Base-by-base conservation (phyloP, 1,140 invertebrate species). In the Drosophila novamexicana region DNA sequence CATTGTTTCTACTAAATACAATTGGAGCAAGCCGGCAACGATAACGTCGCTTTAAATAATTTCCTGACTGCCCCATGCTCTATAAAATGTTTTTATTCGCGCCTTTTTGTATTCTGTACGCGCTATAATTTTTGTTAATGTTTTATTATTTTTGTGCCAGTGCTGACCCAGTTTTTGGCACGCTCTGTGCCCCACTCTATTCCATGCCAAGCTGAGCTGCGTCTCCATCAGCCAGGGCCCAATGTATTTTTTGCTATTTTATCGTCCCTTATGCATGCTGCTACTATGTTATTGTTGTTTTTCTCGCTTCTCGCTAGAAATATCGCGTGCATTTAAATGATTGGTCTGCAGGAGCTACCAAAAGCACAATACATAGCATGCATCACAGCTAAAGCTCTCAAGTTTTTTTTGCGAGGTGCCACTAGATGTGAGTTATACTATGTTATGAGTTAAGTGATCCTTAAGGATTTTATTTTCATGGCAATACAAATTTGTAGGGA, bases 281-380 rank as follows among this genome's bases (percentile, higher is more conserved):
- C 47, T 78, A 62, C 49, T 72, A 64, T 68, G 84, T 83, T 74
- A 79, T 75, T 82, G 65, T 79, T 65, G 58, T 53, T 59, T 40
- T 58, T 57, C 53, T 64, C 44, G 56, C 49, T 58, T 29, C 22
- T 29, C 22, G n/a, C 56, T 58, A 58, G 56, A 77, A 74, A 85
- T 79, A 89, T 89, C 84, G 84, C 84, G 84, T 89, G 84, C 85
- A 89, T 79, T 85, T 89, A 90, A 89, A 89, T 89, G 85, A 89
- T 89, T 89, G 85, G 79, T 75, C 62, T 77, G 74, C 70, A 70
- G 75, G 69, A 72, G 75, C 52, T 75, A 34, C 67, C 61, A 62
- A 69, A 56, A 61, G 62, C 18, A 49, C 7, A 45, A 57, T 34
- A 36, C 22, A 61, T 44, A 61, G 45, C 73, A 86, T 86, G 83